Base-by-base conservation (phyloP, 2,797 vertebrate species). In the Sebastes taczanowskii region DNA sequence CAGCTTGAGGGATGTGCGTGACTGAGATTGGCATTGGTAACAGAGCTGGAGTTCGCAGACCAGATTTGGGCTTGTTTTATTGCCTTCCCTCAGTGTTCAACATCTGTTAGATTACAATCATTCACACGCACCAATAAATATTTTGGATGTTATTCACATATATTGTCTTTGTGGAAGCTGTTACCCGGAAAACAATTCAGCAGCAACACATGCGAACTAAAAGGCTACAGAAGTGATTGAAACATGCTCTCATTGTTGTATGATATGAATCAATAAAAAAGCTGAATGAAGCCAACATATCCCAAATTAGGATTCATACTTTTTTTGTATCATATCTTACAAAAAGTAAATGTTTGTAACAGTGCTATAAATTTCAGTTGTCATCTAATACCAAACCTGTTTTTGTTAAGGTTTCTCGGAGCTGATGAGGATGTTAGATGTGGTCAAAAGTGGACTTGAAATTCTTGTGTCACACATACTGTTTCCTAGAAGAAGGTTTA, bases 11-110 rank as follows among this genome's bases (percentile, higher is more conserved):
- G 82, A 79, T 89, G 85, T 91, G 93, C 91, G 90, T 94, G 94
- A 94, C 92, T 89, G 83, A 82, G 88, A 75, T 81, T 93, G 94
- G 93, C 92, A 88, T 83, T 58, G 73, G 46, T 61, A 78, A 60
- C 71, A 61, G 63, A 76, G 80, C 74, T 77, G 64, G 61, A 87
- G 85, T 86, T 77, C 82, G 69, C 81, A 79, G 32, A 85, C 91
- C 87, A 89, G 78, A 93, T 93, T 92, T 87, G 77, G 81, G 81
- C 88, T 93, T 90, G 91, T 92, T 92, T 95, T 94, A 94, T 88
- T 89, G 88, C 82, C 82, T 88, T 88, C 78, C 20, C 71, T 69
- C 69, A 62, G 60, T 87, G 85, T 91, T 91, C 74, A 84, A 92
- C 93, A 94, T 91, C 89, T 92, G 91, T 86, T 89, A 71, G 90